These are phyloP conservation scores for Chaetodon trifascialis DNA, from an alignment of 2,113 vertebrate genomes.

Conservation along the genomic window DNA sequence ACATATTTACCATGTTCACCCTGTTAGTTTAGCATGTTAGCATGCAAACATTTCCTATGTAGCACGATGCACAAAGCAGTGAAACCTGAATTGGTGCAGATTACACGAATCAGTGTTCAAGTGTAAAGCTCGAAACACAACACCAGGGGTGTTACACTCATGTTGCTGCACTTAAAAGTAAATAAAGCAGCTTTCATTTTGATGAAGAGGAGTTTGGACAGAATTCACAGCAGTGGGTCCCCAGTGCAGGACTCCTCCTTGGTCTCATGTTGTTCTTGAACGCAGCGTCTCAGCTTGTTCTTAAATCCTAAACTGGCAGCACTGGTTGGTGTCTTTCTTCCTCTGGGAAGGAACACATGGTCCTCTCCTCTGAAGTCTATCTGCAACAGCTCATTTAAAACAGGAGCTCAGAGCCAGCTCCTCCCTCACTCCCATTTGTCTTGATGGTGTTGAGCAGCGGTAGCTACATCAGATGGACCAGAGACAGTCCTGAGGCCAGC, in stretches of 20 bases:
- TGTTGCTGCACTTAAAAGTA: not conserved
- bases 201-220: not conserved
- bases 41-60: too few species aligned
- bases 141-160: not conserved
- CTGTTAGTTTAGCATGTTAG: too few species aligned
- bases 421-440: conserved; percentile 6
- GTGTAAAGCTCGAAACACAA: not conserved
- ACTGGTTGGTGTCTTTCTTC: conserved; percentile 1
- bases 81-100: too few species aligned
- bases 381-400: not conserved
- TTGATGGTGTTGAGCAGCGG: not conserved
- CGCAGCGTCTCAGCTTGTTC: not conserved
- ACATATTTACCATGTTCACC: too few species aligned
- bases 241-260: not conserved
- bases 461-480: conserved; percentile 2
- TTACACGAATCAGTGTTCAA: too few species aligned
- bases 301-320: conserved; percentile 14
- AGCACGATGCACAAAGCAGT: too few species aligned
- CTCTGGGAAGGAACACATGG: not conserved
- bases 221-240: not conserved
- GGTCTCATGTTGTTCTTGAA: not conserved
- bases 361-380: conserved; percentile 4
- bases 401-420: not conserved
- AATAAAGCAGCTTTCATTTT: not conserved
- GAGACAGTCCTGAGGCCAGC: not conserved